These are phyloP conservation scores for Dicrostonyx torquatus DNA, from an alignment of 2,797 vertebrate species.

Conservation along the genomic window DNA sequence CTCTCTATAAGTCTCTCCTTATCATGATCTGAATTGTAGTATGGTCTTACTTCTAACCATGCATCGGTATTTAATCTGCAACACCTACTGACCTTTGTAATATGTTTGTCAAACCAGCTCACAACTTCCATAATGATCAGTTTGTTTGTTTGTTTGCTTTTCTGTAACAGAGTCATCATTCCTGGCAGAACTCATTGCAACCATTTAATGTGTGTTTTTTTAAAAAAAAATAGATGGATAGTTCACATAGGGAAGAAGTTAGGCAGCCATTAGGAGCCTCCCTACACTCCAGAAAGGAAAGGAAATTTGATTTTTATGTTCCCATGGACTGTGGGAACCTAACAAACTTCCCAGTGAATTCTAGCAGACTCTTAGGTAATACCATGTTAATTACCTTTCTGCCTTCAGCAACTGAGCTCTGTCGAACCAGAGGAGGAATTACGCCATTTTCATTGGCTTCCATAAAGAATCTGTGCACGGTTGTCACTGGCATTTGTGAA, in stretches of 20 bases:
- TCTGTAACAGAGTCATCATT: neutral
- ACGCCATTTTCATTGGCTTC: neutral
- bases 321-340: neutral
- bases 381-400: neutral
- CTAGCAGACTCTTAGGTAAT: neutral
- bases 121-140: neutral
- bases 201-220: neutral
- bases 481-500: neutral
- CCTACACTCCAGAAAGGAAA: neutral
- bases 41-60: neutral
- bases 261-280: neutral
- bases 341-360: conserved; percentile 9
- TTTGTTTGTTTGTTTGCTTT: neutral
- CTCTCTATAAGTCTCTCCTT: neutral
- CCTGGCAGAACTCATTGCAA: neutral
- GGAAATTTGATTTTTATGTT: conserved; percentile 18
- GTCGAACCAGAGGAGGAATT: neutral
- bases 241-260: neutral
- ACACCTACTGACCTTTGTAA: neutral
- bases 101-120: neutral
- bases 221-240: neutral
- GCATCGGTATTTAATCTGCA: neutral
- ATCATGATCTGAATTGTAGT: neutral
- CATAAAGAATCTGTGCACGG: neutral
- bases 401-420: neutral